Evolutionary conservation across 2,113 vertebrate species (phyloP), one percentile per base, ranked within the genome.

Genomic region (Catharus bicknelli): DNA sequence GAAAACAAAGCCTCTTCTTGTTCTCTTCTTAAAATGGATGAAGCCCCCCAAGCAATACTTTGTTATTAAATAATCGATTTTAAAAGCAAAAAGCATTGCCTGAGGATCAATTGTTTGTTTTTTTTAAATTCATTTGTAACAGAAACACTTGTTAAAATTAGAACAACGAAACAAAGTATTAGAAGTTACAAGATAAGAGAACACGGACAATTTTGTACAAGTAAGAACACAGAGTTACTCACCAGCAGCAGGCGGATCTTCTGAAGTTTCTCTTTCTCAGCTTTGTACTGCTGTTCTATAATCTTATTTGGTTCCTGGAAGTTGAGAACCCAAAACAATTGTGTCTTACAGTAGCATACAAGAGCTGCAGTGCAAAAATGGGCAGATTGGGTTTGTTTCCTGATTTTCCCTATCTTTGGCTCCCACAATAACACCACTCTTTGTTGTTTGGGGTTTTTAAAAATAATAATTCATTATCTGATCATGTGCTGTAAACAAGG

Each of bases 211-310:
- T 32, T 90, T 40, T 55, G 11, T 40, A 45, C 47, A 58, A 47
- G 29, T 27, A 78, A 79, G 53, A 55, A 70, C 57, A 66, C 14
- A 19, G 25, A 86, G n/a, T 63, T 38, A 97, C 98, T 98, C 94
- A 99, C 99, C 98, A 99, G 97, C 30, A 99, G 96, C 74, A 99
- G 97, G 4, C 99, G 98, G 87, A 99, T 99, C 97, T 99, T 99
- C 86, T 99, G 99, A 14, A 99, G 98, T 54, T 99, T 99, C n/a
- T 99, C 99, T 92, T 97, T 96, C 92, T 99, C 99, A 26, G 96
- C 91, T 90, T 96, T 97, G 96, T 99, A 98, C 80, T 99, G 98
- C 89, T 98, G 97, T 72, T 99, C 98, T 87, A 99, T 98, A 45
- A 98, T 92, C 75, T 97, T 96, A 85, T 96, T 97, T 26, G 98